Conservation (phyloP, 2,113 vertebrate genomes). For the Melanerpes aurifrons region DNA sequence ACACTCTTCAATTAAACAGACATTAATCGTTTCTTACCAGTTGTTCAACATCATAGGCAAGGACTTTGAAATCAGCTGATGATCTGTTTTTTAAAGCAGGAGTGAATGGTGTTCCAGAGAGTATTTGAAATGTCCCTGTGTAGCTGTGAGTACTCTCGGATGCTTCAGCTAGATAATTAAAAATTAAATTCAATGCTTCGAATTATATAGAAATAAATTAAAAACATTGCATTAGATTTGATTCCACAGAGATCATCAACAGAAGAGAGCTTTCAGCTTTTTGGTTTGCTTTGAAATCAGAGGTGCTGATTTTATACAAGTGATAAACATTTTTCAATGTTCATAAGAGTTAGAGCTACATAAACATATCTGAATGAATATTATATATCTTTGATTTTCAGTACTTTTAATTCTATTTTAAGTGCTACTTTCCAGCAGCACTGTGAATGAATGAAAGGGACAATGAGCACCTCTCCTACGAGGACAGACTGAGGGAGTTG, state of each 20-base stretch:
- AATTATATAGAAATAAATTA: neutral
- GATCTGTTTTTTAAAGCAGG: slow-evolving; percentile 69
- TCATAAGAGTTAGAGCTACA: neutral
- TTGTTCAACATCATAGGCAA: slow-evolving; percentile 80
- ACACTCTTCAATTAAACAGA: neutral
- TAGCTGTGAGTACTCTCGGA: slow-evolving; percentile 6
- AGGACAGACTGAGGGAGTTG: no score
- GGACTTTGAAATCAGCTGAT: slow-evolving; percentile 78
- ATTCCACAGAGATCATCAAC: neutral
- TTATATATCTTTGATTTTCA: neutral
- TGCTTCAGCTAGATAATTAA: slow-evolving; percentile 40
- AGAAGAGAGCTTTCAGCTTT: neutral
- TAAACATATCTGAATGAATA: neutral
- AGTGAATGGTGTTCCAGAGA: slow-evolving; percentile 72
- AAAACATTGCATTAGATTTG: neutral
- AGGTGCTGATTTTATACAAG: neutral
- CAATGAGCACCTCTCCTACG: neutral
- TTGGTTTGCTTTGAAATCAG: neutral
- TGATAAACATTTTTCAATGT: neutral
- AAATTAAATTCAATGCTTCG: neutral
- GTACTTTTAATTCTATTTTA: neutral
- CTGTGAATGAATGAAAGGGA: neutral
- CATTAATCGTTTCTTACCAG: slow-evolving; percentile 68
- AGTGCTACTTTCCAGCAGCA: neutral
- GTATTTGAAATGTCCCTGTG: slow-evolving; percentile 72